phyloP scores from a whole-genome alignment of 1,140 invertebrate species.

The Leptinotarsa undecemlineata region DNA sequence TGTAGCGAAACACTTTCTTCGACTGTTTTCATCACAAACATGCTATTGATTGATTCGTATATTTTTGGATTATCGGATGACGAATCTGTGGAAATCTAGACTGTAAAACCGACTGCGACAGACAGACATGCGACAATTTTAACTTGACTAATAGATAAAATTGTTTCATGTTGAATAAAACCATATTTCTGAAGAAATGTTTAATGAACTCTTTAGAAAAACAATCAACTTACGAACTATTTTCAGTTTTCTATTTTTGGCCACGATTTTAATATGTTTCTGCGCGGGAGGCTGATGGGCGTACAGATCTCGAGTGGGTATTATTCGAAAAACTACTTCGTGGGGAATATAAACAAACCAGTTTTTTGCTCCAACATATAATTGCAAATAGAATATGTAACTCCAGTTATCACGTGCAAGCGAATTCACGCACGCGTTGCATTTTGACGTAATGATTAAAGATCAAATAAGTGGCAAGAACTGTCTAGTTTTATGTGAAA shows the following conservation, averaged over 20 bases:
- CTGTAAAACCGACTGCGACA: no score
- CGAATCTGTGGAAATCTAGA: no score
- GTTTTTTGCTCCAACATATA: neutral
- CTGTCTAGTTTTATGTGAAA: neutral
- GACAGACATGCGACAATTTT: no score
- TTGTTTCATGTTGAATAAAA: no score
- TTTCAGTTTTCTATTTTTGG: slow-evolving; percentile 21
- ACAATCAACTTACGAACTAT: neutral
- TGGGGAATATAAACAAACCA: slow-evolving; percentile 19
- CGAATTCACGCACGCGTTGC: slow-evolving; percentile 19
- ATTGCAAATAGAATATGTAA: slow-evolving; percentile 8
- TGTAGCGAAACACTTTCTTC: no score
- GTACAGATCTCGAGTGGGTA: neutral
- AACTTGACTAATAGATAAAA: no score
- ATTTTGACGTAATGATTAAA: slow-evolving; percentile 13
- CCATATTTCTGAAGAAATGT: no score
- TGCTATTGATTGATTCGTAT: no score
- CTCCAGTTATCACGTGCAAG: slow-evolving; percentile 17
- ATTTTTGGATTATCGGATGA: no score
- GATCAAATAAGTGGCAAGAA: neutral
- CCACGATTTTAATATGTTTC: slow-evolving; percentile 12
- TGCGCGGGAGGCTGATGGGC: slow-evolving; percentile 18
- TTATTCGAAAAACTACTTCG: neutral
- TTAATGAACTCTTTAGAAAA: neutral
- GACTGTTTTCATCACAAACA: no score